Percentiles rank a stretch among this genome's conserved stretches.
These are phyloP conservation scores for Macquaria ambigua DNA, from an alignment of 2,113 vertebrate genomes.

Conservation along the genomic window DNA sequence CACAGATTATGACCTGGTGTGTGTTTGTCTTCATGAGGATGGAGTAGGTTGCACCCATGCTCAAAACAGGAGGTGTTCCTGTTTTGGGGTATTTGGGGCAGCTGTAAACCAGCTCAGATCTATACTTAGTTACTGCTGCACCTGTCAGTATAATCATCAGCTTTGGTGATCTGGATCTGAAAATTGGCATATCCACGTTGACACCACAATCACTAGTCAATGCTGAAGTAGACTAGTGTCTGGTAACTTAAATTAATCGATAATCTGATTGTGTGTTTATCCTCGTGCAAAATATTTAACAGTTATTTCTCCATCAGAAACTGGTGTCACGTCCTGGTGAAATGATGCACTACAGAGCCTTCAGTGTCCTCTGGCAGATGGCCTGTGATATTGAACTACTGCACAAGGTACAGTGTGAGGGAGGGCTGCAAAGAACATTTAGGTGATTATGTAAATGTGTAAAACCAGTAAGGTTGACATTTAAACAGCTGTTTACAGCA, in stretches of 20 bases:
- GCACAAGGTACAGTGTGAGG: conserved; percentile 84
- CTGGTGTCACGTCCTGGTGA: conserved; percentile 83
- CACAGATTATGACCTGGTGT: background rate
- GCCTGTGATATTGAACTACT: conserved; percentile 92
- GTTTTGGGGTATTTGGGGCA: background rate
- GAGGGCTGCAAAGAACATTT: background rate
- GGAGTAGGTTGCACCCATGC: background rate
- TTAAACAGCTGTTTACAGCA: background rate
- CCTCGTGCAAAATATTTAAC: conserved; percentile 7
- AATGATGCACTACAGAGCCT: conserved; percentile 83
- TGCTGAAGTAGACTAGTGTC: background rate
- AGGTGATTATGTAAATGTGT: background rate
- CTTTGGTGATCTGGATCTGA: background rate
- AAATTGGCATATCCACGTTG: background rate
- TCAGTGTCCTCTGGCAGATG: conserved; percentile 89
- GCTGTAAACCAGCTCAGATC: background rate
- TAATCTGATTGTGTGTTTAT: background rate
- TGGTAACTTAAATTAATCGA: background rate
- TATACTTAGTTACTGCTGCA: background rate
- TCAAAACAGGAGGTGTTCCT: background rate
- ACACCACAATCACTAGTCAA: background rate
- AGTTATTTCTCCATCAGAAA: conserved; percentile 79
- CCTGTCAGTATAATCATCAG: background rate
- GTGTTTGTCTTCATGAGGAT: background rate
- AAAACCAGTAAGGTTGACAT: background rate